These are phyloP conservation scores for Caenorhabditis wallacei DNA, from an alignment of 2,888 invertebrate genomes.

Conservation along the genomic window DNA sequence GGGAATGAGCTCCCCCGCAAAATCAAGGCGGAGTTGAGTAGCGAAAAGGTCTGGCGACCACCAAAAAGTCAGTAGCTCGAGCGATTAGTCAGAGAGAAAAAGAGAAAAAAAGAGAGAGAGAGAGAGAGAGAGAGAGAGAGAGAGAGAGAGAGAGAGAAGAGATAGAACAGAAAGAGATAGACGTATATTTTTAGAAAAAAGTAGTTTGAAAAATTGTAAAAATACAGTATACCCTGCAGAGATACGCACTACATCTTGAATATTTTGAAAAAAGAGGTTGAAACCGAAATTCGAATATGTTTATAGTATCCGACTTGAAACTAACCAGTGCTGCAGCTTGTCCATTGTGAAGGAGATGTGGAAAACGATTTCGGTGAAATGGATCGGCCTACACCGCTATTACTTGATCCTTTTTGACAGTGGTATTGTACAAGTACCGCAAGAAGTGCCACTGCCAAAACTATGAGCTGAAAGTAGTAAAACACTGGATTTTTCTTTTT, in stretches of 20 bases:
- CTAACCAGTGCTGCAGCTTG: conserved; percentile 71
- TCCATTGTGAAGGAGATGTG: conserved; percentile 70
- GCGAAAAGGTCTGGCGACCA: conserved; percentile 1
- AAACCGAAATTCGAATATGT: background rate
- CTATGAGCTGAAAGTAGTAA: conserved; percentile 64
- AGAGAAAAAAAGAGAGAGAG: background rate
- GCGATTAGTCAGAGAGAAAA: background rate
- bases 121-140: background rate
- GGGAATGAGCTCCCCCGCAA: background rate
- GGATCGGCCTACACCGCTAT: background rate
- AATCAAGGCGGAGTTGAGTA: conserved; percentile 16
- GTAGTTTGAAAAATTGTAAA: too few species aligned
- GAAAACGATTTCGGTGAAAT: conserved; percentile 48
- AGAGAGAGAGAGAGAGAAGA: background rate
- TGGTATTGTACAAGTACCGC: conserved; percentile 71
- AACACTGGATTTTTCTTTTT: too few species aligned
- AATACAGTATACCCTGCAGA: too few species aligned
- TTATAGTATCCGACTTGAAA: background rate
- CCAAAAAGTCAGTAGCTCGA: conserved; percentile 5
- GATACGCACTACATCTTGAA: too few species aligned
- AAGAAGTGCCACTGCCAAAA: conserved; percentile 65
- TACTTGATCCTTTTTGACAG: conserved; percentile 50
- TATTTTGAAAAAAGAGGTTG: too few species aligned
- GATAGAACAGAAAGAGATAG: background rate
- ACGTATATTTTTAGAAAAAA: too few species aligned